These are phyloP conservation scores for Alcedo atthis DNA, from an alignment of 2,797 vertebrate genomes.

Conservation along the genomic window DNA sequence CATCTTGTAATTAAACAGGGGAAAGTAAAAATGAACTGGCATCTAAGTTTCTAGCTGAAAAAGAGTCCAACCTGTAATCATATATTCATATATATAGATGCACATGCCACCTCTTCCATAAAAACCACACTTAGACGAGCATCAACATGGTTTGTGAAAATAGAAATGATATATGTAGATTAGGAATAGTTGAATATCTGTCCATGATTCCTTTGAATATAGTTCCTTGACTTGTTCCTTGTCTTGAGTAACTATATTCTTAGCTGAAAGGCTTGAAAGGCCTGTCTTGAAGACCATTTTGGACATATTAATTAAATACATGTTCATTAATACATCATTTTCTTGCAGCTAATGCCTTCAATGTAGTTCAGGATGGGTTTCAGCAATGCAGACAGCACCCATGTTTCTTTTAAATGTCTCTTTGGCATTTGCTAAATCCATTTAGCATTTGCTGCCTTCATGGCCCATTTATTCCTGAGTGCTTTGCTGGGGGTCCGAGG, in stretches of 20 bases:
- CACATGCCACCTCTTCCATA: background rate
- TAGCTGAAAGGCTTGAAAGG: background rate
- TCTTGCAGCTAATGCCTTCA: background rate
- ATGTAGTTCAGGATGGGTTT: background rate
- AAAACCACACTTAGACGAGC: rapidly evolving
- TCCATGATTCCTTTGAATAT: background rate
- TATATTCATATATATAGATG: background rate
- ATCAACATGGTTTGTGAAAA: background rate
- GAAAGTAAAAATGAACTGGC: background rate
- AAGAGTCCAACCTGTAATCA: background rate
- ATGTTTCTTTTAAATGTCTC: background rate
- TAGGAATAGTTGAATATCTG: background rate
- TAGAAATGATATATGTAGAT: background rate
- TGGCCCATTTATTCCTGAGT: rapidly evolving
- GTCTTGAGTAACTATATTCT: background rate
- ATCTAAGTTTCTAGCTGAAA: background rate
- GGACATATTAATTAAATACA: background rate
- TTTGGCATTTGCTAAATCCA: background rate
- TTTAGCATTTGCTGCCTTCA: background rate
- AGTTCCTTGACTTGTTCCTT: background rate
- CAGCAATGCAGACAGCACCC: too few relatives aligned
- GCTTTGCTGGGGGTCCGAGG: background rate
- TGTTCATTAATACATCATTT: background rate
- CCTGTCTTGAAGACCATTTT: background rate
- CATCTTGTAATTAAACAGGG: constrained; percentile 11